phyloP scores from a whole-genome alignment of 2,888 invertebrate species.

The Sesia apiformis region DNA sequence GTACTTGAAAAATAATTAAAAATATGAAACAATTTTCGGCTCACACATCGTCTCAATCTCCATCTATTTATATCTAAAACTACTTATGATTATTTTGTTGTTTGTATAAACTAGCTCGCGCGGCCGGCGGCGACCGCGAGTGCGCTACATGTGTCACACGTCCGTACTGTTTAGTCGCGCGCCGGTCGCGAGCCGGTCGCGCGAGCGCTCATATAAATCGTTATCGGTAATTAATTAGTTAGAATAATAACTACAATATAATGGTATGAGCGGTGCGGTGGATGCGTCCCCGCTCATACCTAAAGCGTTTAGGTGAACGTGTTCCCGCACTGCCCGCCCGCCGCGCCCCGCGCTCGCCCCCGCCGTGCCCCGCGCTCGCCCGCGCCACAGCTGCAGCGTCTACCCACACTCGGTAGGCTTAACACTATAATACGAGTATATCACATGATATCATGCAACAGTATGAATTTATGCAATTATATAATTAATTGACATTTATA shows the following conservation, averaged over 20 bases:
- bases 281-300: slow-evolving; percentile 72
- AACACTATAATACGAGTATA: no score
- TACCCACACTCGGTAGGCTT: no score
- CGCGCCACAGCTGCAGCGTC: background rate
- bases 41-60: slow-evolving; percentile 41
- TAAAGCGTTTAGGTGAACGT: slow-evolving; percentile 71
- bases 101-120: slow-evolving; percentile 33
- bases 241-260: slow-evolving; percentile 70
- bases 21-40: slow-evolving; percentile 43
- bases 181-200: slow-evolving; percentile 20
- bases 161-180: background rate
- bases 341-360: slow-evolving; percentile 45
- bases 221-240: slow-evolving; percentile 55
- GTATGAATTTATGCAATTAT: slow-evolving; percentile 13
- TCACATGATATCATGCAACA: no score
- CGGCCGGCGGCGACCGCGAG: slow-evolving; percentile 23
- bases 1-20: slow-evolving; percentile 63
- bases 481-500: slow-evolving; percentile 58
- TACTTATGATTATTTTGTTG: slow-evolving; percentile 69
- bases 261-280: slow-evolving; percentile 73
- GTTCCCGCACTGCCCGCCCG: slow-evolving; percentile 20
- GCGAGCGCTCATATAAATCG: slow-evolving; percentile 41
- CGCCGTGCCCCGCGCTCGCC: background rate
- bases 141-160: background rate
- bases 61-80: slow-evolving; percentile 49